Evolutionary conservation across 2,888 invertebrate genomes (phyloP), one percentile per base, ranked within the genome.

Genomic region (Monochamus alternatus): DNA sequence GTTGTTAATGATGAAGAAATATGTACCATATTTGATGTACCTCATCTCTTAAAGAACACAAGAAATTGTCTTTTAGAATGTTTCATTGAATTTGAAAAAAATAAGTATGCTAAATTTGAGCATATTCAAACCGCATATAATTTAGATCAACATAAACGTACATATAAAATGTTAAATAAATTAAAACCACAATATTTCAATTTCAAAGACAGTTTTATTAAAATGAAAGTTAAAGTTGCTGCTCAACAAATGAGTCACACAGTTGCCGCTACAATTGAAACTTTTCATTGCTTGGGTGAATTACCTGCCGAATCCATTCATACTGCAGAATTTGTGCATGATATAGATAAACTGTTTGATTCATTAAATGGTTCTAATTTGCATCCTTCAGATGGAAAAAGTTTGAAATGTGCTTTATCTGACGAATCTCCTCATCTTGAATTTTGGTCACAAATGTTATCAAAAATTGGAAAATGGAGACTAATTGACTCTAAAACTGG

Each of bases 21-120:
- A 38, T 32, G 32, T 31, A 71, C 66, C 22, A 52, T 75, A 22
- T 75, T 64, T 75, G 75, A 75, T 71, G 51, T 59, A 32, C 76
- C 76, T 10, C 73, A 76, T 70, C 60, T 76, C 8, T 51, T 77
- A 30, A 78, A 76, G 60, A 73, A 69, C 60, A 76, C 78, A 30
- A 47, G 74, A 32, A 76, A 78, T 68, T 73, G 73, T 12, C 32
- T 75, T 5, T 51, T 74, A 62, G 31, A 51, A 9, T 52, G 55
- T 74, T n/a, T 38, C 3, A 52, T 68, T 44, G 22, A 38, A 43
- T 74, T n/a, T 68, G 14, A 62, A 38, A 31, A 10, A 1, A 51
- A 70, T 7, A 73, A 73, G 38, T 65, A 51, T 51, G 75, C 77
- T 1, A 73, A 67, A 60, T 69, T 75, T 63, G 14, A 22, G 12